Evolutionary conservation across 2,797 vertebrate species (phyloP).

Genomic region (Xenentodon cancila): DNA sequence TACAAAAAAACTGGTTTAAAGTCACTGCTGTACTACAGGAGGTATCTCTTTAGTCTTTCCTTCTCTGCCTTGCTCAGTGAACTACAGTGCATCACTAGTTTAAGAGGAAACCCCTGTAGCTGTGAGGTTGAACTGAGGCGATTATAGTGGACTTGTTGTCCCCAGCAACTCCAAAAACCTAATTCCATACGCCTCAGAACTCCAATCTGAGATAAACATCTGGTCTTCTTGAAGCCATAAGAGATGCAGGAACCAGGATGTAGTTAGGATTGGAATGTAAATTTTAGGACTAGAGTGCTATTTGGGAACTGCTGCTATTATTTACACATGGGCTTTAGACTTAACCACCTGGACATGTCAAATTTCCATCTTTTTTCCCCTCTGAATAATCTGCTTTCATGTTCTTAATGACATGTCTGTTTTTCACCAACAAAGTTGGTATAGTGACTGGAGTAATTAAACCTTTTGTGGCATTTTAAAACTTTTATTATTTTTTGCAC

Average conservation of each 20-base stretch:
- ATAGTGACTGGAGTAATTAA: constrained; percentile 4
- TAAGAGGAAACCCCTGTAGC: constrained; percentile 60
- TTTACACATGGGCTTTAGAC: neutral
- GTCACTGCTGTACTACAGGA: constrained; percentile 1
- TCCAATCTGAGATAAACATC: constrained; percentile 64
- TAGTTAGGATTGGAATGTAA: constrained; percentile 68
- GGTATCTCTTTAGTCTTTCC: constrained; percentile 1
- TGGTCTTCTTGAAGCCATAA: constrained; percentile 54
- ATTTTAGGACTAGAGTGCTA: constrained; percentile 2
- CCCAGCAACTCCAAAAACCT: constrained; percentile 59
- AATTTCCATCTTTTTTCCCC: constrained; percentile 5
- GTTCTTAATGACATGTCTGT: too few species aligned
- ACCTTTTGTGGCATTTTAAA: constrained; percentile 5
- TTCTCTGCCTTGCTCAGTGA: constrained; percentile 41
- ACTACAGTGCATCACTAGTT: constrained; percentile 47
- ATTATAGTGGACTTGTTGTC: constrained; percentile 74
- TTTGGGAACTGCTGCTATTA: constrained; percentile 5
- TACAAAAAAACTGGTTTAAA: neutral
- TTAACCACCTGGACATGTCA: neutral
- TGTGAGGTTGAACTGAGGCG: constrained; percentile 69
- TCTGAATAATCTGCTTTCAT: too few species aligned
- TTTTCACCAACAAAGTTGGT: neutral
- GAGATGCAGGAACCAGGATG: constrained; percentile 61
- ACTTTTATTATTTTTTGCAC: constrained; percentile 13
- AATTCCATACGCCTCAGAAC: constrained; percentile 49